Evolutionary conservation across 2,888 invertebrate species (phyloP), one percentile per base, ranked within the genome.

Genomic region (Clitarchus hookeri): DNA sequence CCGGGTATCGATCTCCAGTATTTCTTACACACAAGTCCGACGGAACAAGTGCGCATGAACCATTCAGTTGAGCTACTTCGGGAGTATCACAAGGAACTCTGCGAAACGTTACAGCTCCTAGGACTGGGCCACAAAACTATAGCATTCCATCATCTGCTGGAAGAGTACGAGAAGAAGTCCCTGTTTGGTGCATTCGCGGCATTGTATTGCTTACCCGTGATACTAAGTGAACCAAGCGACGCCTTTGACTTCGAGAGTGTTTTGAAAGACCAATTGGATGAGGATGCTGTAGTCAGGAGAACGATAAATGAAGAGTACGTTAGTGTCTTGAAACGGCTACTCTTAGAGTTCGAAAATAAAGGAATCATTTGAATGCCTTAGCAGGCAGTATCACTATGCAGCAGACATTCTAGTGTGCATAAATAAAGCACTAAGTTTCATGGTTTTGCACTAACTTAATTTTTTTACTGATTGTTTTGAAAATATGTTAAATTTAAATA

Each of bases 151-250:
- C 88, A 88, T 84, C 85, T 90, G 80, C 86, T 87, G 26, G 85
- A 88, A 25, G 89, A 90, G 65, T 89, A 89, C 84, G 86, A 89
- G 48, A 86, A 85, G 36, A 87, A 88, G 86, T 83, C 87, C 12
- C 54, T 87, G 79, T 90, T 88, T 85, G 90, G 89, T 53, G 87
- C 89, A 36, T 85, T 89, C 11, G 87, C 88, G 44, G 86, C 88
- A 2, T 86, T 88, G 82, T 86, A 87, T 79, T 87, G 88, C 19
- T 85, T 89, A 23, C 88, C 89, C 9, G 65, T 89, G 36, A 87
- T 89, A 84, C 87, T 89, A 80, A 86, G 88, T 2, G 86, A 87
- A 12, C 27, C 26, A 9, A 9, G 44, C 8, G 82, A 82, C 16
- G 82, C 82, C 13, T 16, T 82, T 8, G 82, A 82, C 44, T 82